phyloP scores from a whole-genome alignment of 2,888 invertebrate genomes.

The Stenoptilia bipunctidactyla region DNA sequence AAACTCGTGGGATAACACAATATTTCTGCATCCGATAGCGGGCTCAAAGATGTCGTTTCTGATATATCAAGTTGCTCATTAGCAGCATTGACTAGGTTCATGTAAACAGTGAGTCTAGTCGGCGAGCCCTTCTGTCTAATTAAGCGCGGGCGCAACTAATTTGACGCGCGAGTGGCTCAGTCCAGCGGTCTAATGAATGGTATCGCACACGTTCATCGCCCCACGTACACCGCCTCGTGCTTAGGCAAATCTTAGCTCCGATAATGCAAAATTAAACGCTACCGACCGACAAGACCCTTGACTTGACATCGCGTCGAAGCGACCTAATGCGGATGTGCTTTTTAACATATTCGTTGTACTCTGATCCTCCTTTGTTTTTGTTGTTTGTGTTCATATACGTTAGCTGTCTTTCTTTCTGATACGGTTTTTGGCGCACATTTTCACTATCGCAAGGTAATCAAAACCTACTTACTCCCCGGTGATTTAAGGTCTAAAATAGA shows the following conservation, averaged over 20 bases:
- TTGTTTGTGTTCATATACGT: too few relatives aligned
- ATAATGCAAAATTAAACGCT: conserved; percentile 31
- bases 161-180: conserved; percentile 54
- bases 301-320: background rate
- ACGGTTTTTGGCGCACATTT: too few relatives aligned
- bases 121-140: conserved; percentile 43
- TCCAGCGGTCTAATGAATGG: conserved; percentile 61
- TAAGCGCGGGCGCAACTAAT: conserved; percentile 58
- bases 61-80: background rate
- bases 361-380: too few relatives aligned
- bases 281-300: background rate
- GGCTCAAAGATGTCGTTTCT: too few relatives aligned
- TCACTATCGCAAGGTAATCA: too few relatives aligned
- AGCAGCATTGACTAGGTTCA: background rate
- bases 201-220: conserved; percentile 68
- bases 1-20: too few relatives aligned
- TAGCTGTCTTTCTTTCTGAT: too few relatives aligned
- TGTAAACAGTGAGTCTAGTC: background rate
- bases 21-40: too few relatives aligned
- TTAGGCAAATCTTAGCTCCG: conserved; percentile 39
- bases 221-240: conserved; percentile 40
- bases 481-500: too few relatives aligned
- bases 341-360: too few relatives aligned
- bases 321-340: too few relatives aligned
- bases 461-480: too few relatives aligned